Conservation (phyloP, 2,888 invertebrate genomes). For the Xylophagus ater region DNA sequence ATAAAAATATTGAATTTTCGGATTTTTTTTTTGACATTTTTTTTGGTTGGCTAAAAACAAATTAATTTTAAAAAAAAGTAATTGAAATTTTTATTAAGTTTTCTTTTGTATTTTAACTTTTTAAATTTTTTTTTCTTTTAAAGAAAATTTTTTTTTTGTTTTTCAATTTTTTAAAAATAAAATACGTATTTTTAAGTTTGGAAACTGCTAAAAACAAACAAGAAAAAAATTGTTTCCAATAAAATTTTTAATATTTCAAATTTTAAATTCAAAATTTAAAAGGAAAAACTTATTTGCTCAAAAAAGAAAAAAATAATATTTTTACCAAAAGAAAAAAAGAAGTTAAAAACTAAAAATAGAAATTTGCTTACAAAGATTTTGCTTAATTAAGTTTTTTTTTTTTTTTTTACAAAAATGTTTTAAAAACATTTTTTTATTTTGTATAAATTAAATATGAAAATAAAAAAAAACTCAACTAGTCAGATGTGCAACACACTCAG, state of each 20-base stretch:
- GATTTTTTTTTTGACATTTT: background rate
- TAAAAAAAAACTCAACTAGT: conserved; percentile 24
- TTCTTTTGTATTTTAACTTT: background rate
- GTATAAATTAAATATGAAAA: background rate
- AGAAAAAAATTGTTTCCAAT: background rate
- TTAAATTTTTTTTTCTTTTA: background rate
- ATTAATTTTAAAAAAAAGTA: background rate
- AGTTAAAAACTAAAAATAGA: background rate
- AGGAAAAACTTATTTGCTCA: too few species aligned
- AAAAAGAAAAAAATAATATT: too few species aligned
- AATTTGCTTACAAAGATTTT: too few species aligned
- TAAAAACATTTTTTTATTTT: background rate
- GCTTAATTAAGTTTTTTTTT: too few species aligned
- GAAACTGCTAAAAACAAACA: background rate
- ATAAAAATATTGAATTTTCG: background rate
- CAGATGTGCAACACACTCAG: conserved; percentile 27
- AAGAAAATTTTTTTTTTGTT: too few species aligned
- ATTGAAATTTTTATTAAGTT: background rate
- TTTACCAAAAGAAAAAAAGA: background rate
- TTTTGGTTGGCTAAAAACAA: background rate
- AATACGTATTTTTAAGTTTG: background rate
- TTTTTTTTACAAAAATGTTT: background rate
- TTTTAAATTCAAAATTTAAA: too few species aligned
- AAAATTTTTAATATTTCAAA: background rate
- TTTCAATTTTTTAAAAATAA: too few species aligned